phyloP scores from a whole-genome alignment of 2,113 vertebrate species.

The Malurus cyaneus region DNA sequence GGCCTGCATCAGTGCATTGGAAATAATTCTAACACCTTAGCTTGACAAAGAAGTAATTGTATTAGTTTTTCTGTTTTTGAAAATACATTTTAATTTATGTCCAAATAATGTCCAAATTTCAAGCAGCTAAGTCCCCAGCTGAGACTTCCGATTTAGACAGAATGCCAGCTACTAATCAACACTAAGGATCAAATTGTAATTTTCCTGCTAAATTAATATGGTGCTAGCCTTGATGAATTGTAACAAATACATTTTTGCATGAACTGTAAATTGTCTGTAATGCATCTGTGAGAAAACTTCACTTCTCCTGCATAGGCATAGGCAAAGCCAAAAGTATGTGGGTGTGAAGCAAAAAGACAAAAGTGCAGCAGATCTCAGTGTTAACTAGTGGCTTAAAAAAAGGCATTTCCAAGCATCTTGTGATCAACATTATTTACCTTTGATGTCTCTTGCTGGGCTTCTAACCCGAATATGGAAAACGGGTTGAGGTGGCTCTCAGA shows the following conservation, averaged over 20 bases:
- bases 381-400: not conserved
- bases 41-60: not conserved
- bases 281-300: not conserved
- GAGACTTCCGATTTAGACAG: conserved; percentile 11
- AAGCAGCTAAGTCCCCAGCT: not conserved
- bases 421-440: not conserved
- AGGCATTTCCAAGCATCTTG: not conserved
- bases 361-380: not conserved
- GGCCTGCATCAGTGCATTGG: not conserved
- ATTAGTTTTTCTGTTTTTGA: not conserved
- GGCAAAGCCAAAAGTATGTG: not conserved
- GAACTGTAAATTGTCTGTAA: not conserved
- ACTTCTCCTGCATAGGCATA: not conserved
- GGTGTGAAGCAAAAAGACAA: not conserved
- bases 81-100: conserved; percentile 10
- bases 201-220: conserved; percentile 24
- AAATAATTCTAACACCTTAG: not conserved
- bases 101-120: conserved; percentile 18
- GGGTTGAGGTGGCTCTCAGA: not conserved
- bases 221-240: conserved; percentile 1
- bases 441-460: not conserved
- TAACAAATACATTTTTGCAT: not conserved
- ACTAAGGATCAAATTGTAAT: conserved; percentile 25
- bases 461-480: not conserved
- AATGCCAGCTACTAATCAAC: conserved; percentile 28